Evolutionary conservation across 2,797 vertebrate genomes (phyloP), one percentile per base, ranked within the genome.

Genomic region (Peromyscus aztecus): DNA sequence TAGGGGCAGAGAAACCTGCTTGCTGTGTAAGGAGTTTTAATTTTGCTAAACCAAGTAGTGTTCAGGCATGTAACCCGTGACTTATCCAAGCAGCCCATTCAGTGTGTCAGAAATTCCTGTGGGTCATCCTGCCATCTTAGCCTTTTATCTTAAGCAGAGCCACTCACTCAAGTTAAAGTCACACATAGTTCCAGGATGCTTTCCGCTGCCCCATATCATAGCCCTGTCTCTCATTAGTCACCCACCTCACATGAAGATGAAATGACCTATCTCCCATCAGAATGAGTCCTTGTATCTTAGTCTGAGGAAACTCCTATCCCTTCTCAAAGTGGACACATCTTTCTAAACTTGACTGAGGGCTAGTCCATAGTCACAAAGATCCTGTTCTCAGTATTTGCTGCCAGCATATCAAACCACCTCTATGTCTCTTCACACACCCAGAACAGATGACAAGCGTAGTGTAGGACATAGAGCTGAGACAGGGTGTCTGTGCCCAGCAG

Each of bases 401-500:
- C 40, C 16, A 71, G 31, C 61, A 4, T 29, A 40, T 69, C 3
- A 4, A 89, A 73, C 84, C 43, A 57, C 57, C 55, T 91, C 43
- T 29, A 73, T 11, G 46, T 91, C 52, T 82, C 40, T 49, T 78
- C 67, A 77, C 4, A 57, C 6, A 63, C 34, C 34, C 57, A 55
- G 63, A 71, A 81, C 34, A n/a, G 84, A 61, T 88, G 94, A 93
- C 73, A 95, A 91, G 93, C 27, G 24, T 10, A 87, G 80, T 21
- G 29, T 10, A 71, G 63, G 87, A 77, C 59, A n/a, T 12, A 37
- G 34, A 87, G n/a, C 82, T 57, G 87, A 94, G 91, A 67, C 73
- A 75, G 61, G 11, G 31, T 89, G 73, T 89, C 94, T 95, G 92
- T 75, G 37, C 93, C 67, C 83, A 71, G 90, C 31, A n/a, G 43